Conservation (phyloP, 2,888 invertebrate genomes). For the Zaprionus bogoriensis region DNA sequence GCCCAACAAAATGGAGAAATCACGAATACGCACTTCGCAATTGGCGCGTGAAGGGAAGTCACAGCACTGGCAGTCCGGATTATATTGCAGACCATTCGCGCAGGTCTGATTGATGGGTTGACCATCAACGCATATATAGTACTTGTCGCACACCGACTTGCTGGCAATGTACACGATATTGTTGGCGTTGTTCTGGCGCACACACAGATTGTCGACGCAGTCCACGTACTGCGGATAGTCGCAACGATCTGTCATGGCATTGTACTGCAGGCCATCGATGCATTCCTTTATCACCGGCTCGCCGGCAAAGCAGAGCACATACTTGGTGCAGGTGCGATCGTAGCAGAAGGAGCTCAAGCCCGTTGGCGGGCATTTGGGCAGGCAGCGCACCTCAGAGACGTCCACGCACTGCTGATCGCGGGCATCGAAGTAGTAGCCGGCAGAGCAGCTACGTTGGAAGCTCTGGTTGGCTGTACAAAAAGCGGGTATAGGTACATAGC, state of each 20-base stretch:
- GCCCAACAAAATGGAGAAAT: too few relatives aligned
- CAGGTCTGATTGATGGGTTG: slow-evolving; percentile 60
- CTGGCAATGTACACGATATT: slow-evolving; percentile 72
- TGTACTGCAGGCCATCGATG: slow-evolving; percentile 76
- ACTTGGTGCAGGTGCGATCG: slow-evolving; percentile 79
- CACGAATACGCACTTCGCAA: slow-evolving; percentile 63
- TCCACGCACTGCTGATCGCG: slow-evolving; percentile 64
- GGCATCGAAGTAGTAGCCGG: slow-evolving; percentile 60
- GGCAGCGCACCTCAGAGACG: slow-evolving; percentile 53
- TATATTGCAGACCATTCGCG: slow-evolving; percentile 72
- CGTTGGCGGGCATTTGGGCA: slow-evolving; percentile 59
- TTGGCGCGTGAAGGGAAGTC: slow-evolving; percentile 71
- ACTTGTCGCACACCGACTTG: slow-evolving; percentile 70
- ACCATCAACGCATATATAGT: slow-evolving; percentile 78
- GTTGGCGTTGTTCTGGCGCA: slow-evolving; percentile 61
- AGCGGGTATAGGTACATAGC: too few relatives aligned
- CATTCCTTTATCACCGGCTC: slow-evolving; percentile 70
- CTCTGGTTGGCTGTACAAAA: slow-evolving; percentile 49
- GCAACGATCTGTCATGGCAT: slow-evolving; percentile 77
- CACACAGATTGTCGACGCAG: slow-evolving; percentile 76
- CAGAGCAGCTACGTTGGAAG: slow-evolving; percentile 54
- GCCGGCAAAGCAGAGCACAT: slow-evolving; percentile 72
- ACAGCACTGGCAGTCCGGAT: slow-evolving; percentile 61
- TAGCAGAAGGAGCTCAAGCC: slow-evolving; percentile 67
- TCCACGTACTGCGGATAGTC: slow-evolving; percentile 79